These are phyloP conservation scores for Syrrhaptes paradoxus DNA, from an alignment of 2,113 vertebrate species.

Conservation along the genomic window DNA sequence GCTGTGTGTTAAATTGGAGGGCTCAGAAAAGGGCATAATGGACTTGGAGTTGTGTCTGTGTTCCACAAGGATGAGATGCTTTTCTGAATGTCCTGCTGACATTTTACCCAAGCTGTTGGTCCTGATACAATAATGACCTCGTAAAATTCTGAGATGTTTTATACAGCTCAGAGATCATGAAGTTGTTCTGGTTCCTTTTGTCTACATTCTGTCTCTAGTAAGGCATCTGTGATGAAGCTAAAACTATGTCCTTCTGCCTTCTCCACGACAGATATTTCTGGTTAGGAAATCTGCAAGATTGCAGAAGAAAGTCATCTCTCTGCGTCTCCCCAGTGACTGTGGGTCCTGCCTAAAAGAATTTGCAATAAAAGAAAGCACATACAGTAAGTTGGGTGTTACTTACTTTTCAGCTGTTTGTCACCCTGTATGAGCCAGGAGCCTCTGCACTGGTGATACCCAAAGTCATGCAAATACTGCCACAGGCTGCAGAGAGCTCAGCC, in stretches of 20 bases:
- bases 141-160: not conserved
- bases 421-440: not conserved
- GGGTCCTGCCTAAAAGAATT: conserved; percentile 82
- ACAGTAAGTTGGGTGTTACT: conserved; percentile 80
- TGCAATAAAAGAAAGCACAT: conserved; percentile 90
- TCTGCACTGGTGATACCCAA: not conserved
- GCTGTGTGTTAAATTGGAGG: not conserved
- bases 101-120: not conserved
- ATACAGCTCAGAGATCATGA: not conserved
- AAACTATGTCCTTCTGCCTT: not conserved
- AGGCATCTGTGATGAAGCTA: not conserved
- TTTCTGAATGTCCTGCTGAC: not conserved
- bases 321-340: conserved; percentile 77
- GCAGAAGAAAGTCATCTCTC: conserved; percentile 90
- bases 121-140: accelerated
- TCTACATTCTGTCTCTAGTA: not conserved
- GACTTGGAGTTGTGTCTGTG: not conserved
- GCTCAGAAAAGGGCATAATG: not conserved
- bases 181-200: not conserved
- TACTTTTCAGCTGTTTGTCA: not conserved
- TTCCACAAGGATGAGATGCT: not conserved
- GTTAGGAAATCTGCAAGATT: conserved; percentile 85
- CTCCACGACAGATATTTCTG: conserved; percentile 84
- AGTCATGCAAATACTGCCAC: not conserved
- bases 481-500: not conserved